Conservation (phyloP, 1,140 invertebrate species). For the Hypsibius dujardini region DNA sequence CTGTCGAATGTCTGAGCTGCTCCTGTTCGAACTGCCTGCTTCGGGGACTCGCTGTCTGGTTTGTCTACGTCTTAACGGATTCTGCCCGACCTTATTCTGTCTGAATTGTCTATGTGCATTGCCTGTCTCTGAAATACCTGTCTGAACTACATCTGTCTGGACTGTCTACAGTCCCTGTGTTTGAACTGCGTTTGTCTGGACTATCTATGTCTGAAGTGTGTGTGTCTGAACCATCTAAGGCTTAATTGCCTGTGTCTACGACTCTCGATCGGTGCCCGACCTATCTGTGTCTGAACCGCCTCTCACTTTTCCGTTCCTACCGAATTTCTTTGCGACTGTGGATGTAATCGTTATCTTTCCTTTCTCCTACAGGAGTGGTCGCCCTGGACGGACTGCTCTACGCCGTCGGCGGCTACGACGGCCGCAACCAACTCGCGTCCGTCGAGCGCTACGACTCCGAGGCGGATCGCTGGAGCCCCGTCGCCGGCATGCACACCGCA, state of each 20-base stretch:
- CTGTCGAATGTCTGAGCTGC: background rate
- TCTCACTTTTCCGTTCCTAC: background rate
- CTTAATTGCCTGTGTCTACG: too few species aligned
- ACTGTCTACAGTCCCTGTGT: too few species aligned
- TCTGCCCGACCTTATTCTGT: too few species aligned
- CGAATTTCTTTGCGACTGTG: constrained; percentile 5
- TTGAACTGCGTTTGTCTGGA: background rate
- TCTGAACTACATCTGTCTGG: too few species aligned
- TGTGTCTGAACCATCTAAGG: background rate
- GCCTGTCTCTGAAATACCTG: too few species aligned
- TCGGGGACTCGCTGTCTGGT: too few species aligned
- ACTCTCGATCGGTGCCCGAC: too few species aligned
- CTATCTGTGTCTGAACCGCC: background rate
- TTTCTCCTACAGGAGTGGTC: constrained; percentile 27
- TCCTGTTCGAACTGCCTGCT: too few species aligned
- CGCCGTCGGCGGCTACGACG: constrained; percentile 63
- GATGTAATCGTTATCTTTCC: constrained; percentile 11
- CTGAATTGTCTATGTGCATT: too few species aligned
- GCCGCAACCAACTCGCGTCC: constrained; percentile 49
- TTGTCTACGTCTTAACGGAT: too few species aligned
- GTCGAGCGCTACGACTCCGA: constrained; percentile 43
- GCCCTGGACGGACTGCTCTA: constrained; percentile 44
- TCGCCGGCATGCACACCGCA: constrained; percentile 38
- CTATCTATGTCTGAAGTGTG: background rate
- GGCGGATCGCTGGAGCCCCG: constrained; percentile 26